These are phyloP conservation scores for Gymnopithys bicolor DNA, from an alignment of 2,797 vertebrate species.

Conservation along the genomic window DNA sequence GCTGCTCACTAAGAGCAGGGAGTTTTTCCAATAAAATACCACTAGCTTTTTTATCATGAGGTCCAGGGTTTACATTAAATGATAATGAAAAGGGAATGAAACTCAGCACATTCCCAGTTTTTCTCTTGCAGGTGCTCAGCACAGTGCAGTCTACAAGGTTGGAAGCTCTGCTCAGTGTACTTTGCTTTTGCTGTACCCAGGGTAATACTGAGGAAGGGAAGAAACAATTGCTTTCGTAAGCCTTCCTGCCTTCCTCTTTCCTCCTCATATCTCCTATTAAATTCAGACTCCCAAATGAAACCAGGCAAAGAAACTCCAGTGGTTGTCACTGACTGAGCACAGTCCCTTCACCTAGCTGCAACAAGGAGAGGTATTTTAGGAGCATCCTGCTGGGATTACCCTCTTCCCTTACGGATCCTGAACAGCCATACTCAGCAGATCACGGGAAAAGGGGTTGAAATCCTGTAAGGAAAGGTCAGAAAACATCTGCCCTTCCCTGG, in stretches of 20 bases:
- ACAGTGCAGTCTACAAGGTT: not conserved
- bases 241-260: not conserved
- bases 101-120: not conserved
- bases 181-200: not conserved
- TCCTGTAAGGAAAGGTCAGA: not conserved
- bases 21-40: not conserved
- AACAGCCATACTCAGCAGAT: fast-evolving
- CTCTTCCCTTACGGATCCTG: not conserved
- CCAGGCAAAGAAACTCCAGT: not conserved
- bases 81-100: not conserved
- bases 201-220: not conserved
- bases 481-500: not conserved
- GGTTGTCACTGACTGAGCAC: not conserved
- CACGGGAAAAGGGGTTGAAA: not conserved
- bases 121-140: not conserved
- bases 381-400: not conserved
- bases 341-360: not conserved
- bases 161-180: not conserved
- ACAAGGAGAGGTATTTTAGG: not conserved
- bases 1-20: not conserved
- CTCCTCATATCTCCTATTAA: not conserved
- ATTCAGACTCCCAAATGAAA: not conserved
- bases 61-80: not conserved
- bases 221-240: not conserved
- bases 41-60: not conserved